Conservation (phyloP, 2,888 invertebrate species). For the Slavum lentiscoides region DNA sequence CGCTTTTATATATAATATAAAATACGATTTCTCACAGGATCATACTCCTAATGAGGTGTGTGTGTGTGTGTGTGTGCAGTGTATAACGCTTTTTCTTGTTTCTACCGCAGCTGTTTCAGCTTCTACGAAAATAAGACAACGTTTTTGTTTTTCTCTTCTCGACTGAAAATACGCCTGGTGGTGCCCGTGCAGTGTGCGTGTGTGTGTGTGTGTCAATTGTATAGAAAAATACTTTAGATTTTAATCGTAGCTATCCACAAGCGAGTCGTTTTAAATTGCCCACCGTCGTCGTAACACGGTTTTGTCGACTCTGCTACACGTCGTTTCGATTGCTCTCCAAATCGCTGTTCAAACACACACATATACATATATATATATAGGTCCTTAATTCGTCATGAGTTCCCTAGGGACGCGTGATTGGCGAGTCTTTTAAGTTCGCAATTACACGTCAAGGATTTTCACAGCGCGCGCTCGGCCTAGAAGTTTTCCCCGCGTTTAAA, state of each 20-base stretch:
- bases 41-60: too few relatives aligned
- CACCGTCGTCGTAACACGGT: slow-evolving; percentile 20
- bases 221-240: slow-evolving; percentile 11
- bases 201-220: slow-evolving; percentile 4
- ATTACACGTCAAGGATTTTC: slow-evolving; percentile 25
- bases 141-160: slow-evolving; percentile 5
- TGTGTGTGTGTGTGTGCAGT: too few relatives aligned
- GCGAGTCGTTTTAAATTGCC: slow-evolving; percentile 23
- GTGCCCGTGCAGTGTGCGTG: background rate
- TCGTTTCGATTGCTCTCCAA: slow-evolving; percentile 40
- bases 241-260: slow-evolving; percentile 28
- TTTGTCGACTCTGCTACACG: slow-evolving; percentile 26
- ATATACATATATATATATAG: too few relatives aligned
- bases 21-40: too few relatives aligned
- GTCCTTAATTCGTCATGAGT: slow-evolving; percentile 41
- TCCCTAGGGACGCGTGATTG: slow-evolving; percentile 34
- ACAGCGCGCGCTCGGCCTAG: background rate
- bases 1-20: too few relatives aligned
- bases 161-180: background rate
- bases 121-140: slow-evolving; percentile 7
- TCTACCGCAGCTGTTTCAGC: too few relatives aligned
- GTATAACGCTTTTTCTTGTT: too few relatives aligned
- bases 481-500: slow-evolving; percentile 7
- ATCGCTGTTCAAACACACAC: slow-evolving; percentile 41
- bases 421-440: slow-evolving; percentile 32